A percentile compares a stretch with the other conserved stretches of the same genome.
phyloP scores from a whole-genome alignment of 2,888 invertebrate species.

The Acleris cristana region DNA sequence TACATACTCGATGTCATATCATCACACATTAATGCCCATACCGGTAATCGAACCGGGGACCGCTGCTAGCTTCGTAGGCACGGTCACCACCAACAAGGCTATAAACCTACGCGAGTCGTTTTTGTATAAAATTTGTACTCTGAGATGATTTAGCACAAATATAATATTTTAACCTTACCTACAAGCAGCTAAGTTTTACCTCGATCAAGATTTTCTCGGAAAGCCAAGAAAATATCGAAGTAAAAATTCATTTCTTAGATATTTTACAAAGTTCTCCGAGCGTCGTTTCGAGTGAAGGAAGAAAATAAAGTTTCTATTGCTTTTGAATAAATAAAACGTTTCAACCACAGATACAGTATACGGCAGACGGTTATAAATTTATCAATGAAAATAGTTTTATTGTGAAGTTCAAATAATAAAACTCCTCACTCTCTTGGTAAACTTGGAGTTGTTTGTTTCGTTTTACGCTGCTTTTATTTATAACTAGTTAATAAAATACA shows the following conservation, averaged over 20 bases:
- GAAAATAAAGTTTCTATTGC: conserved; percentile 47
- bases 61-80: no score
- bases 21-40: no score
- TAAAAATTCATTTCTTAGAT: conserved; percentile 40
- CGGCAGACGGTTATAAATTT: conserved; percentile 35
- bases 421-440: conserved; percentile 16
- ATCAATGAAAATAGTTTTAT: conserved; percentile 37
- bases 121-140: no score
- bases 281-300: conserved; percentile 41
- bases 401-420: conserved; percentile 28
- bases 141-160: no score
- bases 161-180: not conserved
- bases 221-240: conserved; percentile 36
- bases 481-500: not conserved
- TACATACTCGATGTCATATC: no score
- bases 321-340: conserved; percentile 51
- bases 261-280: conserved; percentile 38
- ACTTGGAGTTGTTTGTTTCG: conserved; percentile 21
- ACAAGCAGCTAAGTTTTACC: not conserved
- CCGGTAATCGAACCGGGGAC: no score
- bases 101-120: no score
- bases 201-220: conserved; percentile 8
- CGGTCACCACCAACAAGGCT: no score
- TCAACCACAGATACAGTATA: conserved; percentile 36
- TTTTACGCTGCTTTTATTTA: conserved; percentile 26